Conservation (phyloP, 2,888 invertebrate genomes). For the Acanthosepion lycidas region DNA sequence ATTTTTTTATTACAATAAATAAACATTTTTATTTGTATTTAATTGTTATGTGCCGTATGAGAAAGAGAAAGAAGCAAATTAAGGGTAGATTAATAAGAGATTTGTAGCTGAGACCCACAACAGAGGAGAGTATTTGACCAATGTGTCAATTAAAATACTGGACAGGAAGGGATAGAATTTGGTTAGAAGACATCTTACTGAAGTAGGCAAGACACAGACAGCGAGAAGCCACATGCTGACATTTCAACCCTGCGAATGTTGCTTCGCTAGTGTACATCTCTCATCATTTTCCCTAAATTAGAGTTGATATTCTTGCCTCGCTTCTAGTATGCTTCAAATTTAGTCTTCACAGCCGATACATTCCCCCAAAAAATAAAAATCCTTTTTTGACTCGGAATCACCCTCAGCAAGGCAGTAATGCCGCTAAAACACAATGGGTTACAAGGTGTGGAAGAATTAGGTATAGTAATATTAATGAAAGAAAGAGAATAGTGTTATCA, state of each 20-base stretch:
- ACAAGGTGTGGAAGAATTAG: too few relatives aligned
- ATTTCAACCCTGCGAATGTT: conserved; percentile 62
- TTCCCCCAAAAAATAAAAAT: too few relatives aligned
- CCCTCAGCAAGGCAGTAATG: too few relatives aligned
- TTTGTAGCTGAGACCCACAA: neutral
- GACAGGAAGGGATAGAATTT: neutral
- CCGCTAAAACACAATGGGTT: too few relatives aligned
- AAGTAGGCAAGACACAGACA: neutral
- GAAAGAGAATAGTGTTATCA: too few relatives aligned
- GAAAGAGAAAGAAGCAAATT: too few relatives aligned
- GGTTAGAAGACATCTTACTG: neutral
- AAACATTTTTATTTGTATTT: too few relatives aligned
- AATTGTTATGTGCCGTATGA: too few relatives aligned
- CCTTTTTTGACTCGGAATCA: too few relatives aligned
- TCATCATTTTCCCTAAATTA: conserved; percentile 81
- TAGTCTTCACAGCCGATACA: conserved; percentile 94
- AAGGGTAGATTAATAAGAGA: too few relatives aligned
- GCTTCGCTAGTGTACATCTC: conserved; percentile 65
- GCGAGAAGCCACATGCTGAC: conserved; percentile 25
- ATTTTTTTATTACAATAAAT: too few relatives aligned
- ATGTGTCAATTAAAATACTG: neutral
- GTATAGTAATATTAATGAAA: too few relatives aligned
- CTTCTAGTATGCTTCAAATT: conserved; percentile 97
- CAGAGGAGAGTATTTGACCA: neutral
- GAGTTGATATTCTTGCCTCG: conserved; percentile 91